Evolutionary conservation across 2,113 vertebrate species (phyloP), one percentile per base, ranked within the genome.

Genomic region (Carlito syrichta): DNA sequence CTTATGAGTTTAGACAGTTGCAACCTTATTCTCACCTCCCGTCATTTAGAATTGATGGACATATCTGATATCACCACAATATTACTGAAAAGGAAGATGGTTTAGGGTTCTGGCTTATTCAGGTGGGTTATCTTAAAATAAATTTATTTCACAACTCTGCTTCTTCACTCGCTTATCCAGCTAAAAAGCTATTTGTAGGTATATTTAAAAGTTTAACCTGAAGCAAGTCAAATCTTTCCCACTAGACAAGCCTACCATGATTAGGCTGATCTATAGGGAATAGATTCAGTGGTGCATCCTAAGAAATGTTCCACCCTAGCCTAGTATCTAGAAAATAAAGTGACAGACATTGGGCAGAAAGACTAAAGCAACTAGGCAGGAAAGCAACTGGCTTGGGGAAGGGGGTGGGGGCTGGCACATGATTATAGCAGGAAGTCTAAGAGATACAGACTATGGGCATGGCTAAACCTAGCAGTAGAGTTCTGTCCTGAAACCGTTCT

Each of bases 61-160:
- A 85, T n/a, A 87, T 77, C 38, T 85, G 30, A 35, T 52, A 58
- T 82, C 66, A 85, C 25, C 76, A 52, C 54, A 92, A 20, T 38
- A 82, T 40, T 77, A 60, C n/a, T 69, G 27, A 84, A 96, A 91
- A 74, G 11, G 79, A 95, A 85, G 17, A 40, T 56, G 14, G 5
- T 5, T 82, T 68, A 68, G 40, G 38, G 17, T 8, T 32, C 32
- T 76, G n/a, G 32, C 23, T 86, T 68, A 62, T 52, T 16, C 14
- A 40, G 1, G 0, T 68, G 23, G 38, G 7, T 90, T 92, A 78
- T 54, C 7, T 79, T 25, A 45, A 43, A 40, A 69, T 79, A 19
- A 84, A 45, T 90, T 86, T 90, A 92, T 92, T 94, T 38, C n/a
- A 82, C 13, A 77, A 63, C 77, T 95, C 30, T 87, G 40, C 19